Conservation (phyloP, 2,113 vertebrate species). For the Calonectris borealis region DNA sequence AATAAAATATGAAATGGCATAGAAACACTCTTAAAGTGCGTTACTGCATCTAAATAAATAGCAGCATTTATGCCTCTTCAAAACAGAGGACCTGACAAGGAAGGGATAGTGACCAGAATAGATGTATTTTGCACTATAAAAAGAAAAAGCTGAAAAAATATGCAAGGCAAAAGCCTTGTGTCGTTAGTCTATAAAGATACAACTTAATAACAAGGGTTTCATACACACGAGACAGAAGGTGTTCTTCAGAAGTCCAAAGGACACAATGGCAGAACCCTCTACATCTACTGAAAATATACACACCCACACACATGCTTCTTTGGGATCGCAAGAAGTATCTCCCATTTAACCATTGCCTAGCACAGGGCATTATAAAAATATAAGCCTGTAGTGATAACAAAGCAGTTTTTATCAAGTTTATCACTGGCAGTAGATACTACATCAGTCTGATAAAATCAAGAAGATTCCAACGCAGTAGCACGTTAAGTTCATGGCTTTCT, state of each 20-base stretch:
- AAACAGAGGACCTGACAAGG: neutral
- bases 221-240: neutral
- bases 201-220: neutral
- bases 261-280: neutral
- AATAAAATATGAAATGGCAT: constrained; percentile 10
- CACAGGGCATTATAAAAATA: neutral
- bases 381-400: neutral
- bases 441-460: neutral
- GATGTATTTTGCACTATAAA: neutral
- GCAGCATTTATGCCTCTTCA: constrained; percentile 61
- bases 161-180: neutral
- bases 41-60: constrained; percentile 59
- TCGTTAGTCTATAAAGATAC: constrained; percentile 3
- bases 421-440: neutral
- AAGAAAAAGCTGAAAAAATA: neutral
- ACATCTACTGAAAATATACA: neutral
- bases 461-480: neutral
- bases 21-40: constrained; percentile 75
- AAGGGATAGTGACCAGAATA: neutral
- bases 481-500: constrained; percentile 81
- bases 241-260: neutral
- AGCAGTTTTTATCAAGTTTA: neutral
- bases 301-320: neutral
- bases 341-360: neutral
- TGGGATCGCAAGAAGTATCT: neutral